Conservation (phyloP, 1,140 invertebrate species). For the Helicoverpa armigera region DNA sequence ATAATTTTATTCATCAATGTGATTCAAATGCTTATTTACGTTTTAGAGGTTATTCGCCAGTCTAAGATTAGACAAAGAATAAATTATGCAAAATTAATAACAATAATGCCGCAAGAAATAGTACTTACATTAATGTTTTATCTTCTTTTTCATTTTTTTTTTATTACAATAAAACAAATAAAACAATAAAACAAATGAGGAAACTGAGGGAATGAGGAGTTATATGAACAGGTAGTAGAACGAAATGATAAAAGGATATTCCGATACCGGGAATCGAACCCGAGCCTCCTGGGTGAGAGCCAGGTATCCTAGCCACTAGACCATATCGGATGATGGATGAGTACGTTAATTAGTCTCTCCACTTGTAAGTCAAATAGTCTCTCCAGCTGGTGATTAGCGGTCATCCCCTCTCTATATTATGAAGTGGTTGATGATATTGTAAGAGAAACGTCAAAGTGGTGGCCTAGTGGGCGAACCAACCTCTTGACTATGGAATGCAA, state of each 20-base stretch:
- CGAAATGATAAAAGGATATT: conserved; percentile 41
- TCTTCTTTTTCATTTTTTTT: neutral
- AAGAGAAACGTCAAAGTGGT: neutral
- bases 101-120: neutral
- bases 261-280: conserved; percentile 79
- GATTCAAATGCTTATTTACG: neutral
- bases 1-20: neutral
- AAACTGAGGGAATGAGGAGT: too few species aligned
- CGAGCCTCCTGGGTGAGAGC: conserved; percentile 73
- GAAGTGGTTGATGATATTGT: neutral
- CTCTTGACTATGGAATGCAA: too few species aligned
- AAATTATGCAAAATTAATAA: conserved; percentile 17
- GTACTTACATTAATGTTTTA: neutral
- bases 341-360: too few species aligned
- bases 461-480: too few species aligned
- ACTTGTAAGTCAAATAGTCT: too few species aligned
- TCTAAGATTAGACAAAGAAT: neutral
- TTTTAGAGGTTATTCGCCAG: conserved; percentile 1
- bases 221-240: too few species aligned
- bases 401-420: neutral
- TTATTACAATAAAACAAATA: neutral
- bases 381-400: too few species aligned
- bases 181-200: neutral
- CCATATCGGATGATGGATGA: conserved; percentile 58
- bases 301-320: conserved; percentile 78